Base-by-base conservation (phyloP, 2,888 invertebrate species). In the Keiferia lycopersicella region DNA sequence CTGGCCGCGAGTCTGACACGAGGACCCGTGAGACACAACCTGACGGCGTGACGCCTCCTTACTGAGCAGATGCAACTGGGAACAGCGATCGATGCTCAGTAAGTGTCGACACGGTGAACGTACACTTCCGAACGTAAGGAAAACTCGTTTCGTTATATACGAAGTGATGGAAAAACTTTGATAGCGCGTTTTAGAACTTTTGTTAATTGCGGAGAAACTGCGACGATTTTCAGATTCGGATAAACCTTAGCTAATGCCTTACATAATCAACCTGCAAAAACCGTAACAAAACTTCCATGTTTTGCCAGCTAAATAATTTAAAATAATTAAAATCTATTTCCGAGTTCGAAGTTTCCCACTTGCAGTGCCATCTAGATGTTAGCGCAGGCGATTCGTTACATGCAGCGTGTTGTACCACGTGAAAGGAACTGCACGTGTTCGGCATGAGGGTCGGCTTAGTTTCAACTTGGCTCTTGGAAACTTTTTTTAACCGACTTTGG, bases 1-100 rank as follows among this genome's bases (percentile, higher is more conserved):
- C 71, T 73, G 72, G 73, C 70, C 77, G 61, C 34, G 34, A 34
- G 73, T 73, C 74, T 76, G 73, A 77, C 73, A 71, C 64, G 62
- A 65, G 68, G 75, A 71, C 68, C 71, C 71, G 69, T 71, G 67
- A 73, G 57, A 64, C 62, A 64, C 62, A 70, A 71, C 74, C 74
- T 73, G 73, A 71, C 74, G 72, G 71, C 73, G 76, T 74, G 74
- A 71, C 74, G 72, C 66, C 65, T 67, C 64, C 73, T 75, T 76
- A 72, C 75, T 79, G 68, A 77, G 64, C 77, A 80, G 77, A 77
- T 79, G 59, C 76, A 70, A 76, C 74, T 72, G 72, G 71, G 64
- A 26, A 67, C 76, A 79, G 70, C 78, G 81, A 83, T 80, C 83
- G 67, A 85, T 85, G 82, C 69, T 69, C 70, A 80, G 81, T 80